Evolutionary conservation across 2,797 vertebrate genomes (phyloP).

Genomic region (Pipistrellus kuhlii): DNA sequence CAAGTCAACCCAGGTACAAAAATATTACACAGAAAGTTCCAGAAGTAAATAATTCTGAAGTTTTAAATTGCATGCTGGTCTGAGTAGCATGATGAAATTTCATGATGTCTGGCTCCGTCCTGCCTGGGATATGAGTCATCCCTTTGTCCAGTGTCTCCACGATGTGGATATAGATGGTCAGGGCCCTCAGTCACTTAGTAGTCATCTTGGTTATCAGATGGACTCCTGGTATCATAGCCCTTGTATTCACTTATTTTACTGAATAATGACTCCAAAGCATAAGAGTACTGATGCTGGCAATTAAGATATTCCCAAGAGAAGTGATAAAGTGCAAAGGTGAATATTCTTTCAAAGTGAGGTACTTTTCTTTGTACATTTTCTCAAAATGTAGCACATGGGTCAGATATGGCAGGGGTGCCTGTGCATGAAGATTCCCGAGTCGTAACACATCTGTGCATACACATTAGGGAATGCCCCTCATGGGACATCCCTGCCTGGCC

Average conservation of each 20-base stretch:
- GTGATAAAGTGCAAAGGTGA: not conserved
- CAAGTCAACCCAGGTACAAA: not conserved
- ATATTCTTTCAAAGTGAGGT: not conserved
- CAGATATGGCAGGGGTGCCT: not conserved
- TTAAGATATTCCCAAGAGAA: not conserved
- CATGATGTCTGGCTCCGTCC: not conserved
- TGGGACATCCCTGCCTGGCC: not conserved
- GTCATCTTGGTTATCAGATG: no score
- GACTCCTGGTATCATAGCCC: not conserved
- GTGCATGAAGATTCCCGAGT: not conserved
- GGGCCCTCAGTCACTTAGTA: not conserved
- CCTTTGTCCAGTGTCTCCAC: not conserved
- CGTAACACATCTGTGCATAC: not conserved
- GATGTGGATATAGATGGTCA: not conserved
- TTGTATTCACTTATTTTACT: not conserved
- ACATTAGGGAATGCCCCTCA: not conserved
- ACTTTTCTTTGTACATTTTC: not conserved
- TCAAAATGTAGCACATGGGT: not conserved
- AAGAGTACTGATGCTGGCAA: not conserved
- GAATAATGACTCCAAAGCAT: fast-evolving
- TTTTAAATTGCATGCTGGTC: not conserved
- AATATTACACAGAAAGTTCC: not conserved
- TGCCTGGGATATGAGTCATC: not conserved
- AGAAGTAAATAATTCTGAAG: not conserved
- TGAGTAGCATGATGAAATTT: not conserved